Evolutionary conservation across 2,113 vertebrate species (phyloP).

Genomic region (Ceyx melanurus): DNA sequence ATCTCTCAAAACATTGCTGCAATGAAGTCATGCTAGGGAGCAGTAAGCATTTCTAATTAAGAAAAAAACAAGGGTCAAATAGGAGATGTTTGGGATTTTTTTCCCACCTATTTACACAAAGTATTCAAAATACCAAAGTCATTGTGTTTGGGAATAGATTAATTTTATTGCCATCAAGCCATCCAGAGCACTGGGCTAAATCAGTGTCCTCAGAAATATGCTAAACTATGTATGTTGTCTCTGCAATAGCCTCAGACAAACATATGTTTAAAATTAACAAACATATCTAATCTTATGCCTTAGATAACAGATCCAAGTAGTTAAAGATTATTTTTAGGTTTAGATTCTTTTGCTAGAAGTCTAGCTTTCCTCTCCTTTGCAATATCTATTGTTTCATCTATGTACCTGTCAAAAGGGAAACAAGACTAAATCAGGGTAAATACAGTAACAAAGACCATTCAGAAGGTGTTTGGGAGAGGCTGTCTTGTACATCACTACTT

Average conservation of each 20-base stretch:
- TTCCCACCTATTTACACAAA: neutral
- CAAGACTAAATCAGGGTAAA: neutral
- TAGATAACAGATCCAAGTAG: neutral
- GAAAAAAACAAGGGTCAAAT: neutral
- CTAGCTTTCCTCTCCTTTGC: neutral
- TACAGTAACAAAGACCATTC: neutral
- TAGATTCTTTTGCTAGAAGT: neutral
- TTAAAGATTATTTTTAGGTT: neutral
- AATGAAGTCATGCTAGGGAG: neutral
- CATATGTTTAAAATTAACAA: neutral
- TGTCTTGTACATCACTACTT: neutral
- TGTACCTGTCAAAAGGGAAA: neutral
- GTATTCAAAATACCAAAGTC: neutral
- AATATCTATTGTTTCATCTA: neutral
- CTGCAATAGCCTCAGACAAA: neutral
- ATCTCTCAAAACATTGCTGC: neutral
- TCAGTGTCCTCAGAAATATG: neutral
- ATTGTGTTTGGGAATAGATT: neutral
- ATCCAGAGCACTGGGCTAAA: neutral
- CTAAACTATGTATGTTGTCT: neutral
- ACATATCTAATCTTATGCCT: neutral
- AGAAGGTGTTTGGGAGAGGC: neutral
- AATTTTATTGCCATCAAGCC: neutral
- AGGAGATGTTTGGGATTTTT: neutral
- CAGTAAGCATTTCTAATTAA: neutral